A percentile compares a stretch with the other conserved stretches of the same genome.
These are phyloP conservation scores for Dryomyza anilis DNA, from an alignment of 2,888 invertebrate genomes.

Conservation along the genomic window DNA sequence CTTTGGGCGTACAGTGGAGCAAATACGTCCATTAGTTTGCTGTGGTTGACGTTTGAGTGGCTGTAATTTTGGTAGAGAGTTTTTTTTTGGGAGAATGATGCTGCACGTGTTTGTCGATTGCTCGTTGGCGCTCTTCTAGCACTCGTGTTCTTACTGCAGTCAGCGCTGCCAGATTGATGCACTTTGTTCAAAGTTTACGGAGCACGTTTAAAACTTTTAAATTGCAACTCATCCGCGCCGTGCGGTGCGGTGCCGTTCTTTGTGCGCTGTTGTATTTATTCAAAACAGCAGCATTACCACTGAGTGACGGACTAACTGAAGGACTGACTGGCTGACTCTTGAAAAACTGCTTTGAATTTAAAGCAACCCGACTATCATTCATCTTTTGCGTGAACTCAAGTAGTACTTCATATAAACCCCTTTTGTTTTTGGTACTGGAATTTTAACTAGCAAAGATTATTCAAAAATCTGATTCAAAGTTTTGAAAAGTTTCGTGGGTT, in stretches of 20 bases:
- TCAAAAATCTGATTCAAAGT: too few species aligned
- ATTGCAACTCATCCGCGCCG: constrained; percentile 10
- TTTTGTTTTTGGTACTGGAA: too few species aligned
- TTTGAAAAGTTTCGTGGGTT: too few species aligned
- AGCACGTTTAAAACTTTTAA: constrained; percentile 24
- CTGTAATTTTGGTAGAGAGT: too few species aligned
- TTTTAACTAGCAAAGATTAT: too few species aligned
- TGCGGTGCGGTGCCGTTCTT: neutral
- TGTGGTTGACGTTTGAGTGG: neutral
- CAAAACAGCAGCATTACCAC: too few species aligned
- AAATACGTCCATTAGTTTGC: neutral
- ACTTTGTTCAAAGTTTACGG: constrained; percentile 18
- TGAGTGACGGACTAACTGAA: neutral
- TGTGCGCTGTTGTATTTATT: too few species aligned
- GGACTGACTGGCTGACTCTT: neutral
- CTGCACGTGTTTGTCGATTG: neutral
- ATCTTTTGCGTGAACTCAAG: too few species aligned
- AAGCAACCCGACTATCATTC: too few species aligned
- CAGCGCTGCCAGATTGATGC: neutral
- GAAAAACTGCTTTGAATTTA: too few species aligned
- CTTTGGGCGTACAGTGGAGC: neutral
- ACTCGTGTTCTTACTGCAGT: neutral
- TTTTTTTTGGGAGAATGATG: neutral
- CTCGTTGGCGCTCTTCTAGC: neutral
- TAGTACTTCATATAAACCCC: too few species aligned